A percentile compares a stretch with the other conserved stretches of the same genome.
phyloP scores from a whole-genome alignment of 2,888 invertebrate genomes.

The Polyploca ridens region DNA sequence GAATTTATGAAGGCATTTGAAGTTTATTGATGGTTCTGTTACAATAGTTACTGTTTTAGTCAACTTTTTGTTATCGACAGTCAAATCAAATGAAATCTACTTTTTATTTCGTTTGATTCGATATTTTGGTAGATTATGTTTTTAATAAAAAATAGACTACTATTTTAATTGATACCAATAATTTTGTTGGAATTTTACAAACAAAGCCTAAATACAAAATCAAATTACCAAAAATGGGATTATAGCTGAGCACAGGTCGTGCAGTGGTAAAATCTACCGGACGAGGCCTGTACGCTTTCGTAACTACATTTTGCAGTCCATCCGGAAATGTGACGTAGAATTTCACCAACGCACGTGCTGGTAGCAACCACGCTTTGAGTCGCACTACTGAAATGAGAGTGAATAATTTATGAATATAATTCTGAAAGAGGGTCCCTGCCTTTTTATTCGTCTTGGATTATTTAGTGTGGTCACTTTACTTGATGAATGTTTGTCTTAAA shows the following conservation, averaged over 20 bases:
- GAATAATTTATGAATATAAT: constrained; percentile 9
- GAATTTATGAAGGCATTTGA: constrained; percentile 10
- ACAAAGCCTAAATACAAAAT: constrained; percentile 29
- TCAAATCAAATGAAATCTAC: neutral
- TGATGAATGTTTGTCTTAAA: neutral
- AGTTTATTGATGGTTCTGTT: neutral
- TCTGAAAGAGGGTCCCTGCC: neutral
- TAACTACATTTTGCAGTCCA: constrained; percentile 61
- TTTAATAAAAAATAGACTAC: too few relatives aligned
- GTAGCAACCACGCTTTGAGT: constrained; percentile 3
- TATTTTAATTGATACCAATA: too few relatives aligned
- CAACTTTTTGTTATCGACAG: neutral
- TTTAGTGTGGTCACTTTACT: neutral
- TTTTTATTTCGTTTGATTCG: neutral
- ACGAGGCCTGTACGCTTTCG: constrained; percentile 41
- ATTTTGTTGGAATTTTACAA: too few relatives aligned
- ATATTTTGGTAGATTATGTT: neutral
- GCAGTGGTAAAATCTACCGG: constrained; percentile 45
- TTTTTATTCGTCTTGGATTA: neutral
- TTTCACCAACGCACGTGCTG: constrained; percentile 32
- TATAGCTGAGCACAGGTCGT: constrained; percentile 40
- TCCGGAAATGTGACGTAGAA: constrained; percentile 50
- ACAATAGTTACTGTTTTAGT: neutral
- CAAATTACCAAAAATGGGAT: constrained; percentile 61
- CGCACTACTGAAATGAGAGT: neutral